Percentiles rank a stretch among this genome's conserved stretches.
Conservation (phyloP, 1,140 invertebrate genomes). For the Dinothrombium tinctorium region DNA sequence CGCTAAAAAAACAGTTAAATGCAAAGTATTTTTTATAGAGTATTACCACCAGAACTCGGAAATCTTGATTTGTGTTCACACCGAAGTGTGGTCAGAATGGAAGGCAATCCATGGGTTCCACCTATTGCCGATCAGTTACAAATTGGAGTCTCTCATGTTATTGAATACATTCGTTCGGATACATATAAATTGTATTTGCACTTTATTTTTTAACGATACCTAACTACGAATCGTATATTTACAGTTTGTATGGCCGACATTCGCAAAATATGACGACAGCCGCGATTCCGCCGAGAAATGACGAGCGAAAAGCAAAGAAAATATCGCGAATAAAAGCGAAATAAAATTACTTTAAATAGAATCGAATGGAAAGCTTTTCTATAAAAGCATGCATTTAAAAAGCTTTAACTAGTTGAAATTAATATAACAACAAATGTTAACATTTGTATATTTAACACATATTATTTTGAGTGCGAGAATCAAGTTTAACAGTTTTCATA, state of each 20-base stretch:
- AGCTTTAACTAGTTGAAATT: no score
- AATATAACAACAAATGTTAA: no score
- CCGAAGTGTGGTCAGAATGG: slow-evolving; percentile 81
- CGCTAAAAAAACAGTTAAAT: neutral
- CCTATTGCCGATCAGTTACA: slow-evolving; percentile 85
- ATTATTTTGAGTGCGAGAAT: no score
- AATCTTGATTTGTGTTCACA: slow-evolving; percentile 74
- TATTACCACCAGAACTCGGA: slow-evolving; percentile 25
- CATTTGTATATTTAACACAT: no score
- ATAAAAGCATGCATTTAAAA: no score
- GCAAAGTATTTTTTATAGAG: slow-evolving; percentile 1
- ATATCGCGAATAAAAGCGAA: slow-evolving; percentile 5
- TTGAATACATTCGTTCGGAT: slow-evolving; percentile 76
- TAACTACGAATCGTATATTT: no score
- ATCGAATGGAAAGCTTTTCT: no score
- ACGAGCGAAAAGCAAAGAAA: slow-evolving; percentile 11
- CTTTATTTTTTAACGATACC: no score
- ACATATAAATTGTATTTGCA: slow-evolving; percentile 90
- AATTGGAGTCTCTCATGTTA: slow-evolving; percentile 71
- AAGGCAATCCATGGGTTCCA: slow-evolving; percentile 93
- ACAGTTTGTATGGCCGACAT: slow-evolving; percentile 7
- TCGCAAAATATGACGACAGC: slow-evolving; percentile 2
- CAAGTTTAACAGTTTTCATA: no score
- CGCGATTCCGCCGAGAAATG: slow-evolving; percentile 8
- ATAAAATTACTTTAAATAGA: no score